Evolutionary conservation across 2,113 vertebrate genomes (phyloP), one percentile per base, ranked within the genome.

Genomic region (Xyrauchen texanus): DNA sequence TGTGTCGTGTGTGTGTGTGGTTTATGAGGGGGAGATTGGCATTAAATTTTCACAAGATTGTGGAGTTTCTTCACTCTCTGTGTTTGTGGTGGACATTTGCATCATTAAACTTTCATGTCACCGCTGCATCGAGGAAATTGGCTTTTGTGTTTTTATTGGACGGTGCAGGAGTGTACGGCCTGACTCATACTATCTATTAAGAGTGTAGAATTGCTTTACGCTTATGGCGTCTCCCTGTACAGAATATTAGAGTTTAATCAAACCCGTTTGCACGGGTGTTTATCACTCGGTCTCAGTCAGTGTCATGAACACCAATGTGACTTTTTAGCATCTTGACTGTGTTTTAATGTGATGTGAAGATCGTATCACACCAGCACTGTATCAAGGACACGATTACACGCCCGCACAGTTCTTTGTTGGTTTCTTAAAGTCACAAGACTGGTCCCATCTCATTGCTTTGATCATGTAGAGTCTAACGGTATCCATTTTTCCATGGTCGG

Each of bases 91-190:
- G 51, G 45, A 74, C 80, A 69, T 82, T 80, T 64, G 69, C 60
- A 47, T 68, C 77, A 82, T 80, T 75, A 81, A 82, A 80, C 68
- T 84, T 86, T 84, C 78, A 84, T 82, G 52, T 58, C 21, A n/a
- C 62, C 44, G 62, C 81, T 68, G 65, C 63, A 77, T 67, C 34
- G 64, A 66, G 47, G 66, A 86, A 82, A 84, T 78, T 78, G 82
- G 68, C 76, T 82, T 67, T 69, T 68, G 72, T 68, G n/a, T 77
- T 71, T 72, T 52, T 60, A 58, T 76, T 64, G 21, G 1, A 34
- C 58, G 70, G 69, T 69, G 67, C 42, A 55, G 66, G 67, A 79
- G 72, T 47, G 63, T 34, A 62, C 55, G 21, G 21, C 21, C 21
- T 34, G 21, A 34, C 21, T 34, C 21, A 1, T 34, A 34, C 21